Base-by-base conservation (phyloP, 1,140 invertebrate genomes). In the Lasioglossum albipes region DNA sequence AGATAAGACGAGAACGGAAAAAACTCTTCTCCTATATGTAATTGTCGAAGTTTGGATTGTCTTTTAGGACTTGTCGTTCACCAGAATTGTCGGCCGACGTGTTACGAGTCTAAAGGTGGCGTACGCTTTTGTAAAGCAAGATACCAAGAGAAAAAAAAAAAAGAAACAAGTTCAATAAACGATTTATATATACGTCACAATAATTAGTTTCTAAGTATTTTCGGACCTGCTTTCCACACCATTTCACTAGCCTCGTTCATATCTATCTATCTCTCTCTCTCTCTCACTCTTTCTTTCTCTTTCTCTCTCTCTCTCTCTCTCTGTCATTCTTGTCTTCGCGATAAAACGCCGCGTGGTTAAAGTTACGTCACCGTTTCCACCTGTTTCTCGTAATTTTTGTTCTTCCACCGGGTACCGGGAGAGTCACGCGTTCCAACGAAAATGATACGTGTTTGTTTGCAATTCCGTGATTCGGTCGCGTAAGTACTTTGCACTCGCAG, bases 1-100 rank as follows among this genome's bases (percentile, higher is more conserved):
- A 57, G 16, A 36, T 12, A 31, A 45, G n/a, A 16, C n/a, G 59
- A 49, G 13, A 49, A 49, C n/a, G 22, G 22, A 13, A 57, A 57
- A n/a, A 31, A 18, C n/a, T 54, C 45, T 36, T 49, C 45, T 49
- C 13, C 13, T 13, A 66, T 31, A 31, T 70, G 64, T 77, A 81
- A 79, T 73, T 22, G 36, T 69, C 76, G 54, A 79, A 79, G 76
- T 79, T 82, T 82, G 64, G 41, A 73, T 82, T 68, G 22, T 76
- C 79, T 81, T 82, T n/a, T 78, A 82, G 81, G 64, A 80, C n/a
- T 54, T 69, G 72, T 75, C 72, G 78, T 80, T 57, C 70, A 66
- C 68, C 69, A 74, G 69, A 73, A 66, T 74, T 69, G 64, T 73
- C 68, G 67, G 31, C 65, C 69, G 54, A 57, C 12, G 61, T 77